A percentile compares a stretch with the other conserved stretches of the same genome.
These are phyloP conservation scores for Nannoperca obscura DNA, from an alignment of 2,797 vertebrate species.

Conservation along the genomic window DNA sequence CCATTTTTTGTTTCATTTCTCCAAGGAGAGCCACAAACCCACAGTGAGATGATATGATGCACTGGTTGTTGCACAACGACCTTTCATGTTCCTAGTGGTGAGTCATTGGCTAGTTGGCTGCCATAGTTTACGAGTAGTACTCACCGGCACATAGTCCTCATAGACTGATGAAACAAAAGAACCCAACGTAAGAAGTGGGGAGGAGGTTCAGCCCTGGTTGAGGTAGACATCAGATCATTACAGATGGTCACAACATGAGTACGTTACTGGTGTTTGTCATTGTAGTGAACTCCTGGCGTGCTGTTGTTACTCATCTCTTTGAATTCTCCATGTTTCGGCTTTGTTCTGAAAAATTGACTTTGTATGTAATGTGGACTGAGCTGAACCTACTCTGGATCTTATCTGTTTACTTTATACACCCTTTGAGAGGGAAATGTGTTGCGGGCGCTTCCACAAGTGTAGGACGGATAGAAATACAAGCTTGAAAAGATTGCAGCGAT, in stretches of 20 bases:
- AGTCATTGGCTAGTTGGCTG: conserved; percentile 48
- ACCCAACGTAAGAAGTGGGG: background rate
- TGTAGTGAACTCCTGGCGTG: background rate
- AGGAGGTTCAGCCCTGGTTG: conserved; percentile 1
- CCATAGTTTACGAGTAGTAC: conserved; percentile 37
- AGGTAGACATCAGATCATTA: conserved; percentile 13
- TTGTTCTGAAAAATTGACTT: conserved; percentile 35
- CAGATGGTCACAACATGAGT: conserved; percentile 10
- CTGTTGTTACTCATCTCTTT: conserved; percentile 23
- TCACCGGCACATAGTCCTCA: conserved; percentile 12
- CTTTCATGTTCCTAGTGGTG: conserved; percentile 48
- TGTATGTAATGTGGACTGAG: conserved; percentile 15
- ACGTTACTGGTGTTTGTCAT: conserved; percentile 13
- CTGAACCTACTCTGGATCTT: conserved; percentile 12
- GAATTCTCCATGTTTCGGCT: conserved; percentile 17
- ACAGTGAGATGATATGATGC: conserved; percentile 49
- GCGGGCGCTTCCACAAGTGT: conserved; percentile 1
- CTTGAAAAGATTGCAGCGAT: conserved; percentile 26
- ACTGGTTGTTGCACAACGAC: conserved; percentile 57
- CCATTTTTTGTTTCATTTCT: conserved; percentile 62
- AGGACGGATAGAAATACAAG: conserved; percentile 8
- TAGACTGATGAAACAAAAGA: conserved; percentile 28
- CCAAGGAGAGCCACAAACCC: conserved; percentile 42
- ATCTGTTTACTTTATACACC: conserved; percentile 11
- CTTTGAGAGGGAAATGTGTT: conserved; percentile 21